Evolutionary conservation across 2,888 invertebrate species (phyloP), one percentile per base, ranked within the genome.

Genomic region (Opisthograptis luteolata): DNA sequence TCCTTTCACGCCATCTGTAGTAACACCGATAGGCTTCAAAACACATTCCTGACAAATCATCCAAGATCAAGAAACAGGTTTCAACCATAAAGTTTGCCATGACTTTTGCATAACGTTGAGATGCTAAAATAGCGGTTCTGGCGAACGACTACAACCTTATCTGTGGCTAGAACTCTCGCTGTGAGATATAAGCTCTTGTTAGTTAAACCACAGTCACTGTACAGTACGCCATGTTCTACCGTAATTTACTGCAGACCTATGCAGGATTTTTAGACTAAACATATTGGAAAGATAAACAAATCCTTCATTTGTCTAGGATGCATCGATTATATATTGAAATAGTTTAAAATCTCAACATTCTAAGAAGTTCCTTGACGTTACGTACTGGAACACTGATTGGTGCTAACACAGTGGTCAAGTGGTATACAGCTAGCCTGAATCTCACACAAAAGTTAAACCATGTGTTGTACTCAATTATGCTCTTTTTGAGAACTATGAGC

Each of bases 31-130:
- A 48, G 25, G 10, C 25, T 14, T 15, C 17, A 15, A 39, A 28
- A 9, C n/a, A 22, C 41, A 46, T 49, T 46, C 42, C 24, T 14
- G 10, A 20, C 10, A 27, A 41, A 49, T 49, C 42, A 30, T 28
- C 41, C 2, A n/a, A 6, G 9, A 57, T 45, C 50, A 7, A 28
- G 20, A 47, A 57, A 54, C 57, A 30, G 47, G 57, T 54, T 51
- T 5, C 13, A 19, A n/a, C n/a, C 12, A 15, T 17, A 41, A 30
- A 17, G 32, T 24, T n/a, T 19, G 20, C 32, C 35, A 27, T 5
- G n/a, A 40, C 31, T 19, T 14, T 46, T 24, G 19, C 19, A 19
- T 43, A 37, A 34, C 10, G 19, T 40, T 22, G 15, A 30, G 17
- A 40, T 47, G 22, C 35, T 28, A 32, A 41, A 41, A 41, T 31